A percentile compares a stretch with the other conserved stretches of the same genome.
Conservation (phyloP, 2,113 vertebrate species). For the Scytalopus superciliaris region DNA sequence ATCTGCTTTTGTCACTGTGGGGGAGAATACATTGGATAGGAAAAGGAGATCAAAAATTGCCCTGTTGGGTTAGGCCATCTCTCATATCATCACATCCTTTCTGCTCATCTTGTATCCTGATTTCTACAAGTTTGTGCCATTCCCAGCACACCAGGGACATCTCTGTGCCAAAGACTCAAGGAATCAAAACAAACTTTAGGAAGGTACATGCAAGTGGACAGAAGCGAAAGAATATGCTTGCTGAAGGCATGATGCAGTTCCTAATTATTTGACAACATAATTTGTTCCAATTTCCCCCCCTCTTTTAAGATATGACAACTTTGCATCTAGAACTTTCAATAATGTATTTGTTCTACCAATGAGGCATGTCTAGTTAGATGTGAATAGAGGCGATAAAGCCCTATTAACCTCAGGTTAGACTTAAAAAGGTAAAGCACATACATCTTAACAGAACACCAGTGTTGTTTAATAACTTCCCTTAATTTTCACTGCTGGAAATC, state of each 20-base stretch:
- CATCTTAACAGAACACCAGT: not conserved
- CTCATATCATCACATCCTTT: not conserved
- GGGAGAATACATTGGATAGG: not conserved
- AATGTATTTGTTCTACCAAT: not conserved
- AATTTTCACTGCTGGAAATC: conserved; percentile 18
- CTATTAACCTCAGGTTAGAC: conserved; percentile 1
- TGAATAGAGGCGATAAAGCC: not conserved
- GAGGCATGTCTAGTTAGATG: not conserved
- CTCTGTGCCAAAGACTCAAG: not conserved
- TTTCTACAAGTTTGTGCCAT: not conserved
- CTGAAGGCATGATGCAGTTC: not conserved
- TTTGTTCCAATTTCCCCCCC: not conserved
- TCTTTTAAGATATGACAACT: not conserved
- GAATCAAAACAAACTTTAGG: not conserved
- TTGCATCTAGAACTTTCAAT: not conserved
- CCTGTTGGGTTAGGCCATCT: not conserved
- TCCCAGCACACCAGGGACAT: not conserved
- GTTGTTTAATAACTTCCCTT: not conserved
- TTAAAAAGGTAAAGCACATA: conserved; percentile 2
- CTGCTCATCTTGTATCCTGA: not conserved
- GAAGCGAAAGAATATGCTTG: not conserved
- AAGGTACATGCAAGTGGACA: not conserved
- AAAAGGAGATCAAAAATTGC: not conserved
- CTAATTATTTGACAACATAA: not conserved
- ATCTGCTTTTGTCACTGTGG: not conserved